Evolutionary conservation across 2,888 invertebrate genomes (phyloP), one percentile per base, ranked within the genome.

Genomic region (Osedax fenrisi): DNA sequence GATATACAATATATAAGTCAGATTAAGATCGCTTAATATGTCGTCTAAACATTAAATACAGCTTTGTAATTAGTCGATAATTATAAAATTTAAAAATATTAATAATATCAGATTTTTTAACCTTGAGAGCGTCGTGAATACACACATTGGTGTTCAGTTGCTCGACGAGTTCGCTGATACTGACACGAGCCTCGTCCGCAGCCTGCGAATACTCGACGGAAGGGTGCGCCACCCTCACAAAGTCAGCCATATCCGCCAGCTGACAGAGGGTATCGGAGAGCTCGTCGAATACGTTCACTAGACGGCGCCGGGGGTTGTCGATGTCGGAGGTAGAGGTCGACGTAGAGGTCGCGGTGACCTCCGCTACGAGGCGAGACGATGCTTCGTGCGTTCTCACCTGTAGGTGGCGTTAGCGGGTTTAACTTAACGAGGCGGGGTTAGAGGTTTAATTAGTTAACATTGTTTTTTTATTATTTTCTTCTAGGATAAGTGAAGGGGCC

Each of bases 221-320:
- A 0, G 95, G 94, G 87, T 98, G 97, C 3, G 94, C 92, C 27
- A 94, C 89, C 77, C 97, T 88, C 64, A 97, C 89, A 85, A 97
- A 98, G 86, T 98, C 98, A 0, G 96, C 92, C 84, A 98, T 86
- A 85, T 98, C 98, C 0, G 97, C 98, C 0, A 96, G 94, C 86
- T 91, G 90, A 84, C 98, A 98, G 70, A 98, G 85, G 0, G 90
- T 90, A 84, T 98, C 92, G 0, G 97, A 97, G 13, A 98, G 87
- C 79, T 97, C 92, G 84, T 98, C 98, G 83, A 98, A 96, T 76
- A 97, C 80, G 61, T 80, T 76, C 26, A 83, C 94, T 88, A 95
- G 90, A 81, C 92, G 93, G 68, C 94, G 86, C 71, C 17, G 41
- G 10, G 41, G 41, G 17, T 10, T 10, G 41, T 5, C 17, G 10